Evolutionary conservation across 2,888 invertebrate genomes (phyloP).

Genomic region (Aspidiotus rigidus): DNA sequence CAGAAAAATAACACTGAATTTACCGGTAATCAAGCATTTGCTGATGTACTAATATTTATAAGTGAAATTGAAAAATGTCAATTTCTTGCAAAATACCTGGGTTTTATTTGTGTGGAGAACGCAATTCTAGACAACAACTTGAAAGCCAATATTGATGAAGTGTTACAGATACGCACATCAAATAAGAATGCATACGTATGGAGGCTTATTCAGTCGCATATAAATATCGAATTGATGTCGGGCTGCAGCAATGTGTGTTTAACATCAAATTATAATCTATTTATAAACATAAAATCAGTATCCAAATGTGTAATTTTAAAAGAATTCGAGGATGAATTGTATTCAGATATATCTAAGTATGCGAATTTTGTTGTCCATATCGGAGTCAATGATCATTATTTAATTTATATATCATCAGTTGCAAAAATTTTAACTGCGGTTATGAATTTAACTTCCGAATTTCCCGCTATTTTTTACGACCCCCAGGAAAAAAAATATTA

Average conservation of each 20-base stretch:
- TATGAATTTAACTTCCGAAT: neutral
- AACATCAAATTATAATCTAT: neutral
- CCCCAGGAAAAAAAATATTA: neutral
- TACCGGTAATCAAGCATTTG: neutral
- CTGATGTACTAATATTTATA: constrained; percentile 9
- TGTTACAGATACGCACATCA: neutral
- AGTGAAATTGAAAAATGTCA: neutral
- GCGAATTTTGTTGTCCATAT: constrained; percentile 11
- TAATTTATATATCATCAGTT: constrained; percentile 12
- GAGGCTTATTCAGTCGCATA: neutral
- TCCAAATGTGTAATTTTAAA: constrained; percentile 11
- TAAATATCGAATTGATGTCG: constrained; percentile 3
- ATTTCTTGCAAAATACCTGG: neutral
- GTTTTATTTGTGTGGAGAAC: constrained; percentile 6
- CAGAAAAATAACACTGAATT: constrained; percentile 5
- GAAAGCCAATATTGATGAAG: constrained; percentile 4
- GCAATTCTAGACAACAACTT: neutral
- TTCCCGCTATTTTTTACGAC: constrained; percentile 9
- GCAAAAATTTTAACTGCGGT: constrained; percentile 1
- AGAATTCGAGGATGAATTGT: neutral
- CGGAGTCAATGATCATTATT: neutral
- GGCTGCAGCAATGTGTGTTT: constrained; percentile 3
- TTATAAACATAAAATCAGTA: neutral
- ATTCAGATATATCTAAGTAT: neutral
- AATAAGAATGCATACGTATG: neutral